Conservation (phyloP, 2,113 vertebrate genomes). For the Myocastor coypus region DNA sequence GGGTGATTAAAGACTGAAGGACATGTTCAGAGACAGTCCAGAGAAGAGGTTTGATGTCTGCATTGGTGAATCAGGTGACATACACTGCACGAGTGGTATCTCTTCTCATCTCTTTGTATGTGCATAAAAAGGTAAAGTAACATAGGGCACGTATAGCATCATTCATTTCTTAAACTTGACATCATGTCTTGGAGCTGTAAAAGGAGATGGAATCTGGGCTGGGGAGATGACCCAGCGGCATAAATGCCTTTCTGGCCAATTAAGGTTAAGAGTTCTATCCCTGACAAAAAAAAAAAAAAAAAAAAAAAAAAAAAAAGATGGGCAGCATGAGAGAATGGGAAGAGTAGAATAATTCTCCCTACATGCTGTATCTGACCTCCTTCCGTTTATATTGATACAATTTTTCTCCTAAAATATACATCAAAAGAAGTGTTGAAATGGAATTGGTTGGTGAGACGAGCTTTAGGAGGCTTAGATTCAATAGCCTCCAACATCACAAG, state of each 20-base stretch:
- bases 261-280: no score
- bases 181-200: background rate
- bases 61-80: background rate
- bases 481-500: no score
- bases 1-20: background rate
- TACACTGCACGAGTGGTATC: accelerated
- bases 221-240: no score
- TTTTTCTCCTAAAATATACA: background rate
- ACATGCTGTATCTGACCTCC: background rate
- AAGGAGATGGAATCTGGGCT: background rate
- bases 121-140: background rate
- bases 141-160: background rate
- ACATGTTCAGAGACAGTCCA: background rate
- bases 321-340: background rate
- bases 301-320: no score
- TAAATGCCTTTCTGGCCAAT: no score
- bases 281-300: no score
- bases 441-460: no score
- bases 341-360: background rate
- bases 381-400: background rate
- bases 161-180: background rate
- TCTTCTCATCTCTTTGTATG: background rate
- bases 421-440: background rate
- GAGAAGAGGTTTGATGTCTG: background rate
- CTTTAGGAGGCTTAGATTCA: no score